A percentile compares a stretch with the other conserved stretches of the same genome.
Evolutionary conservation across 2,888 invertebrate species (phyloP).

Genomic region (Pheosia tremula): DNA sequence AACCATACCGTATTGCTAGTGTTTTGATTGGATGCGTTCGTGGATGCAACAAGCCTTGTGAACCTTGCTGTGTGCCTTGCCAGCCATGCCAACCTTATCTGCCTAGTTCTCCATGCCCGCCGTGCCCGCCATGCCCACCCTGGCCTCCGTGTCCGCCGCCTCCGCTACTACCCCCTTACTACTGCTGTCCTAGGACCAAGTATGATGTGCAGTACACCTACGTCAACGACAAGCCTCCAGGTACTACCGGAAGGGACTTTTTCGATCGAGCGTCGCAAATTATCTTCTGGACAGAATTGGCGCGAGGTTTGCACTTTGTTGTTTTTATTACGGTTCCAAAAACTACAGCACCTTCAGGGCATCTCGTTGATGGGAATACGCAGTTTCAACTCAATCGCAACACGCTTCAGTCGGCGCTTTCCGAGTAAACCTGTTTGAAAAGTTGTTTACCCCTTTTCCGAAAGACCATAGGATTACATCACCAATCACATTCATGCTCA

Average conservation of each 20-base stretch:
- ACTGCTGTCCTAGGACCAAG: constrained; percentile 59
- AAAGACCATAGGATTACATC: constrained; percentile 23
- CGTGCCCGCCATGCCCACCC: constrained; percentile 26
- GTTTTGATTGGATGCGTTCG: constrained; percentile 19
- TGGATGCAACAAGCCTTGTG: not conserved
- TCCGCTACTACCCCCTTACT: constrained; percentile 38
- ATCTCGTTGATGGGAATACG: constrained; percentile 32
- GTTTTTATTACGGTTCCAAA: constrained; percentile 31
- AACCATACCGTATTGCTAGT: constrained; percentile 11
- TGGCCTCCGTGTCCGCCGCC: constrained; percentile 17
- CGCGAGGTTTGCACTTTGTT: constrained; percentile 83
- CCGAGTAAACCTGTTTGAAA: constrained; percentile 31
- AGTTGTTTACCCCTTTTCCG: constrained; percentile 28
- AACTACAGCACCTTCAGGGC: constrained; percentile 15
- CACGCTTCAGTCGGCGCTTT: constrained; percentile 33
- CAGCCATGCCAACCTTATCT: constrained; percentile 19
- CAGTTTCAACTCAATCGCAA: constrained; percentile 36
- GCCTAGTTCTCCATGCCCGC: constrained; percentile 26
- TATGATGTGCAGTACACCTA: constrained; percentile 76
- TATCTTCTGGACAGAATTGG: constrained; percentile 90
- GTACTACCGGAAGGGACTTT: constrained; percentile 86
- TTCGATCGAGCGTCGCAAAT: constrained; percentile 89
- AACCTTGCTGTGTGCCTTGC: constrained; percentile 4
- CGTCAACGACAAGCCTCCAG: constrained; percentile 85
- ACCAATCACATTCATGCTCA: constrained; percentile 8